Evolutionary conservation across 2,888 invertebrate genomes (phyloP).

Genomic region (Brachypalpus laphriformis): DNA sequence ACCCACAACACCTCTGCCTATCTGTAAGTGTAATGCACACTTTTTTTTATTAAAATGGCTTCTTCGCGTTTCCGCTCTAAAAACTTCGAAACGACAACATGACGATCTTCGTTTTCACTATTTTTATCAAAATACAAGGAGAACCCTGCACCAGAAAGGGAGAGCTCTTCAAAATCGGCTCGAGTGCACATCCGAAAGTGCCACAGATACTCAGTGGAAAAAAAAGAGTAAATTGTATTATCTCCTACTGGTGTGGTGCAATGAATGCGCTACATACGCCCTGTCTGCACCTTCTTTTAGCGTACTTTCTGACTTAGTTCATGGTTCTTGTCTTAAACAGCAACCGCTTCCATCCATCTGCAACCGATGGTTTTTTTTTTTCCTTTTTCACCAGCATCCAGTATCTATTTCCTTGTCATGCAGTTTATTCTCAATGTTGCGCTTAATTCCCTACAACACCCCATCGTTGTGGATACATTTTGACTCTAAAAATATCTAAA

Average conservation of each 20-base stretch:
- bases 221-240: neutral
- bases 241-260: neutral
- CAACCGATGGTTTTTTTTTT: neutral
- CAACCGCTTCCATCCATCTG: neutral
- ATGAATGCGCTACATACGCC: neutral
- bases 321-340: neutral
- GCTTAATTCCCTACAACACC: conserved; percentile 6
- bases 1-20: conserved; percentile 37
- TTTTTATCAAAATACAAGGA: neutral
- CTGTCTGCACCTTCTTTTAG: neutral
- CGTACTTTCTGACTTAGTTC: conserved; percentile 7
- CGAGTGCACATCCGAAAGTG: neutral
- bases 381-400: conserved; percentile 14
- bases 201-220: neutral
- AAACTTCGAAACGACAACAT: conserved; percentile 27
- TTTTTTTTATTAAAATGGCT: conserved; percentile 24
- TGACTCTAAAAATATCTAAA: conserved; percentile 24
- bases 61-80: conserved; percentile 55
- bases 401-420: neutral
- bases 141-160: neutral
- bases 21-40: too few species aligned
- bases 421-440: conserved; percentile 5
- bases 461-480: conserved; percentile 24
- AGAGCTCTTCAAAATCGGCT: neutral
- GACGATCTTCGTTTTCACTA: neutral